Evolutionary conservation across 2,888 invertebrate species (phyloP).

Genomic region (Drosophila emarginata): DNA sequence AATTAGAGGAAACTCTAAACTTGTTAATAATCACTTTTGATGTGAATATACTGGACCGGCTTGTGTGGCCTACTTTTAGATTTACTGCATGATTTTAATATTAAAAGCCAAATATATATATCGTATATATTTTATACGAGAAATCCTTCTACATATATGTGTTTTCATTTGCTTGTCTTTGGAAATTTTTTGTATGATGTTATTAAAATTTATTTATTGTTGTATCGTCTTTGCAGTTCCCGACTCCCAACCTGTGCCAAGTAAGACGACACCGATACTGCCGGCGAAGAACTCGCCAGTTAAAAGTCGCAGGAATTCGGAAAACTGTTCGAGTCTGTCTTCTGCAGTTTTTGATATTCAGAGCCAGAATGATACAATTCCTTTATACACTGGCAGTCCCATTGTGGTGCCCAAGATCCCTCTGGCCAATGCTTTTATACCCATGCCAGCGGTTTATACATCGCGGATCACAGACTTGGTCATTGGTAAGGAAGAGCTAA

Average conservation of each 20-base stretch:
- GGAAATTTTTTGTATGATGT: neutral
- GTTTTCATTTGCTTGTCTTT: conserved; percentile 43
- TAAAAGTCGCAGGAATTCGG: neutral
- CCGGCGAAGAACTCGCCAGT: neutral
- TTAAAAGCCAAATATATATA: conserved; percentile 26
- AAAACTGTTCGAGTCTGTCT: neutral
- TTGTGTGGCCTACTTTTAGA: no score
- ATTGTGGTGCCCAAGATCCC: conserved; percentile 80
- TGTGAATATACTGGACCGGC: no score
- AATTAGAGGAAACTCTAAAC: no score
- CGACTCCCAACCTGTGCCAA: neutral
- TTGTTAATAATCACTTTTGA: no score
- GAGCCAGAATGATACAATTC: conserved; percentile 58
- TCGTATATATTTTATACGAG: conserved; percentile 8
- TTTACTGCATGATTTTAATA: neutral
- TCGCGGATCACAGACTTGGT: conserved; percentile 80
- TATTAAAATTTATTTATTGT: neutral
- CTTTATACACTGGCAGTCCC: conserved; percentile 79
- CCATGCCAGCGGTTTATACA: conserved; percentile 80
- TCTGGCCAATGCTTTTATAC: conserved; percentile 78
- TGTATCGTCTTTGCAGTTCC: conserved; percentile 16
- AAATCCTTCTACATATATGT: conserved; percentile 25
- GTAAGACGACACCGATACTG: neutral
- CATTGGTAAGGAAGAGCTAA: conserved; percentile 74
- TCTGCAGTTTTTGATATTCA: neutral